phyloP scores from a whole-genome alignment of 2,888 invertebrate species.

The Apantesis nais region DNA sequence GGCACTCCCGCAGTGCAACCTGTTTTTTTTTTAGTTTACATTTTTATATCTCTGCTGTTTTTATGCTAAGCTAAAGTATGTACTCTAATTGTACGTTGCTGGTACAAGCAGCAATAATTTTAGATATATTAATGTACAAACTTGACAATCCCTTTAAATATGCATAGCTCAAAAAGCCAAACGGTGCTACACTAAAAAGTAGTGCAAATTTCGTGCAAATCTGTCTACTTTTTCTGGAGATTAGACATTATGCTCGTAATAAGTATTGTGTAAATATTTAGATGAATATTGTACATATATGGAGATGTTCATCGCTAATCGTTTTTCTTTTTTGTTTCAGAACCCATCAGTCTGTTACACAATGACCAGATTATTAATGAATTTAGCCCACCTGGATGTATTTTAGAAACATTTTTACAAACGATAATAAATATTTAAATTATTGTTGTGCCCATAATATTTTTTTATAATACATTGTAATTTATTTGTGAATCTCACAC shows the following conservation, averaged over 20 bases:
- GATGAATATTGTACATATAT: background rate
- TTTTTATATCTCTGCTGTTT: background rate
- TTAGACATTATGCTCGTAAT: background rate
- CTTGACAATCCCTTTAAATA: background rate
- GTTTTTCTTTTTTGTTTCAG: conserved; percentile 26
- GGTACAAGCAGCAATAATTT: background rate
- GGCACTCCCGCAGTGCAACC: no score
- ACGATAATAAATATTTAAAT: conserved; percentile 18
- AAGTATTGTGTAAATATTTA: background rate
- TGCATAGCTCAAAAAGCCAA: background rate
- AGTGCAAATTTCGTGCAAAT: background rate
- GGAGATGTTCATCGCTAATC: background rate
- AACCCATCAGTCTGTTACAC: conserved; percentile 23
- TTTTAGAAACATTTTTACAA: conserved; percentile 22
- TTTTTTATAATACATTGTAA: conserved; percentile 23
- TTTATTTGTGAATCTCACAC: conserved; percentile 29
- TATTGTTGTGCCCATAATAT: conserved; percentile 46
- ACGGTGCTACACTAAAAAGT: no score
- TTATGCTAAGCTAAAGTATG: background rate
- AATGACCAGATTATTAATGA: conserved; percentile 20
- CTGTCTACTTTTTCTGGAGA: background rate
- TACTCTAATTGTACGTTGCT: background rate
- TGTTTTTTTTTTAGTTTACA: no score
- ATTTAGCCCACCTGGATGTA: conserved; percentile 46
- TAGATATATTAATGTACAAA: no score